Base-by-base conservation (phyloP, 2,113 vertebrate genomes). In the Corythoichthys haematopterus region DNA sequence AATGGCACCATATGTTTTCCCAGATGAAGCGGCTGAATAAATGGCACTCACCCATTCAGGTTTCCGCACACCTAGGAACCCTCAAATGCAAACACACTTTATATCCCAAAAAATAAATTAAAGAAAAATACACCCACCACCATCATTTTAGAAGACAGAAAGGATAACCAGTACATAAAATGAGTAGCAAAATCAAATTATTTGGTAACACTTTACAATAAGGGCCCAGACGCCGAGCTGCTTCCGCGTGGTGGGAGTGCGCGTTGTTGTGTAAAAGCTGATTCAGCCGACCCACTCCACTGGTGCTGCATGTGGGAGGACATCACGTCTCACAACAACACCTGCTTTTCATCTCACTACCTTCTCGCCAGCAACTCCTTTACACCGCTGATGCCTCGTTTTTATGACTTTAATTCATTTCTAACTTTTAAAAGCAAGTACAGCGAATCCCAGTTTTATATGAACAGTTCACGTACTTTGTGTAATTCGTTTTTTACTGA, bases 1-100 rank as follows among this genome's bases (percentile, higher is more conserved):
- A 96, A 95, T 93, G 93, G 93, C 92, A 93, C 95, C 95, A 93
- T 96, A 95, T 94, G 94, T 92, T 96, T 93, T 90, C 93, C 93
- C 92, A 93, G 94, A 95, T 94, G 92, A 92, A 91, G 87, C 80
- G 87, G 91, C 90, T 91, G 91, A 91, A 90, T 88, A 91, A 90
- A 91, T 88, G 85, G 71, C 83, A 88, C 90, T 90, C 91, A 91
- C 86, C 82, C 88, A 88, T 91, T 88, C 88, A 84, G 88, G 89
- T 88, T 89, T 87, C 89, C 64, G 84, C 63, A 78, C 85, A 85
- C 89, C 85, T 90, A 86, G 85, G 83, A 88, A 86, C 88, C 80
- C 82, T 87, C 76, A 85, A 83, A 88, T 83, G 79, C 80, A 63
- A 79, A 89, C 84, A 35, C 20, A 61, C n/a, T 45, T 3, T 89